Evolutionary conservation across 2,888 invertebrate species (phyloP).

Genomic region (Amaurobius ferox): DNA sequence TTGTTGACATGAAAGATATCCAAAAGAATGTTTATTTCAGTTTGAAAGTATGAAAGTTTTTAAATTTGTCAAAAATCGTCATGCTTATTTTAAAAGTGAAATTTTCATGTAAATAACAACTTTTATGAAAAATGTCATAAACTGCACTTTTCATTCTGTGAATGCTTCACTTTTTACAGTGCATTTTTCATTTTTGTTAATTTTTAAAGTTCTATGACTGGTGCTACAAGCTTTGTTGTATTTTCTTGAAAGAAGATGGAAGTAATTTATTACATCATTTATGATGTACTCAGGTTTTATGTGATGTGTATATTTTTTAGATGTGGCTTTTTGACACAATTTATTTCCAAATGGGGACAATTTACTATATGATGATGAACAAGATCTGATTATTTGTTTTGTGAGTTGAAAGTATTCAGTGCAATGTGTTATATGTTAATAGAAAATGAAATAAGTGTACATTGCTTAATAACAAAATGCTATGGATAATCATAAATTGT

Average conservation of each 20-base stretch:
- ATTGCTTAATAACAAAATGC: no score
- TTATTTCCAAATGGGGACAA: not conserved
- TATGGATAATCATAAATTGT: no score
- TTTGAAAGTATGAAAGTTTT: no score
- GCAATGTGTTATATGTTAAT: no score
- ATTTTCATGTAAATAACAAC: no score
- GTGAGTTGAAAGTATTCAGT: no score
- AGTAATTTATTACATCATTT: constrained; percentile 29
- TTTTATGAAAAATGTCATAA: not conserved
- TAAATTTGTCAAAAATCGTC: no score
- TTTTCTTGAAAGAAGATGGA: not conserved
- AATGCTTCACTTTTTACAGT: constrained; percentile 16
- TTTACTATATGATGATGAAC: not conserved
- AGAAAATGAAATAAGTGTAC: no score
- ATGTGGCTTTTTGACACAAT: not conserved
- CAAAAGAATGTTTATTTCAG: no score
- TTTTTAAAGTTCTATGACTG: constrained; percentile 33
- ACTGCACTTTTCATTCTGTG: not conserved
- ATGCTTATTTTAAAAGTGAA: no score
- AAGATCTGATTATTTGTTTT: not conserved
- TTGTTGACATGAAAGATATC: no score
- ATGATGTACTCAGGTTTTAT: constrained; percentile 38
- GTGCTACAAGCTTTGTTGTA: constrained; percentile 50
- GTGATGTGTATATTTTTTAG: constrained; percentile 4
- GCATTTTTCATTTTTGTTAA: not conserved